Percentiles rank a stretch among this genome's conserved stretches.
Conservation (phyloP, 1,140 invertebrate species). For the Tetramorium parvispinum region DNA sequence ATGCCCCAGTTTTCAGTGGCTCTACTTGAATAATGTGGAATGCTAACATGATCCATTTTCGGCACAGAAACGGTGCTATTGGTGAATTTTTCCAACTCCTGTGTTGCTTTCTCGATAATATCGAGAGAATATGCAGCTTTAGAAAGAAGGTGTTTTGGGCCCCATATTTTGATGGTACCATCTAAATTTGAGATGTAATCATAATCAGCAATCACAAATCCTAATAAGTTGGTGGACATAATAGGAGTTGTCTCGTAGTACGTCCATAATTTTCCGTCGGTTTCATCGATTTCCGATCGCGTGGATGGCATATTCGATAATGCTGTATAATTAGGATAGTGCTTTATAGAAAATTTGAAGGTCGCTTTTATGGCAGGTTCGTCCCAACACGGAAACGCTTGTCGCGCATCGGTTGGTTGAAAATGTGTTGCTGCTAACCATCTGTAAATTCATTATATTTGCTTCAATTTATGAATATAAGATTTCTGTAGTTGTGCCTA, state of each 20-base stretch:
- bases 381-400: slow-evolving; percentile 92
- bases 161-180: slow-evolving; percentile 89
- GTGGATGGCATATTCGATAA: slow-evolving; percentile 87
- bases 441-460: slow-evolving; percentile 22
- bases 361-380: slow-evolving; percentile 91
- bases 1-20: slow-evolving; percentile 93
- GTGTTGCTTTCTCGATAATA: slow-evolving; percentile 85
- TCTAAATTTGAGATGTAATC: slow-evolving; percentile 86
- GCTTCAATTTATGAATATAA: neutral
- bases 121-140: slow-evolving; percentile 87
- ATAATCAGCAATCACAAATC: slow-evolving; percentile 92
- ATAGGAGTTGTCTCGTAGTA: slow-evolving; percentile 89
- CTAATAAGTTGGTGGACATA: slow-evolving; percentile 94
- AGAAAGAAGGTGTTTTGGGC: slow-evolving; percentile 89
- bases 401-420: slow-evolving; percentile 89
- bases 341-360: slow-evolving; percentile 89
- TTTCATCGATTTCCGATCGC: slow-evolving; percentile 2
- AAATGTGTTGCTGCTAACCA: slow-evolving; percentile 69
- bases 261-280: slow-evolving; percentile 87
- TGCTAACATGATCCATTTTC: slow-evolving; percentile 90
- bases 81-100: slow-evolving; percentile 84
- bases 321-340: slow-evolving; percentile 84
- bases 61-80: slow-evolving; percentile 84
- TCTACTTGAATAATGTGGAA: slow-evolving; percentile 87
- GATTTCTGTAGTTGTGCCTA: neutral